phyloP scores from a whole-genome alignment of 2,113 vertebrate genomes.

The Tyto alba region DNA sequence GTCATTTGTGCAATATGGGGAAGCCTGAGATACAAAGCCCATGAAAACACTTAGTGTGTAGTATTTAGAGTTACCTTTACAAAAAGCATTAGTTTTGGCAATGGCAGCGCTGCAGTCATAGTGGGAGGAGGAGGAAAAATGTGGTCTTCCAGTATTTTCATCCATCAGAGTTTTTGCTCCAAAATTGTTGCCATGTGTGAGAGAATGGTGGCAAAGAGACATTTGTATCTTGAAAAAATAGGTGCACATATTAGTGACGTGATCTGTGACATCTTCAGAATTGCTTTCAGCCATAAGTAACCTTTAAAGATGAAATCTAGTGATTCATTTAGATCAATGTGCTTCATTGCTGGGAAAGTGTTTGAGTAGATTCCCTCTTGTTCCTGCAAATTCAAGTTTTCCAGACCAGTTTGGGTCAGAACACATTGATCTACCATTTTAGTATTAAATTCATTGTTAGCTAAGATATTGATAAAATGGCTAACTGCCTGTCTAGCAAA shows the following conservation, averaged over 20 bases:
- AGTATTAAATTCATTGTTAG: neutral
- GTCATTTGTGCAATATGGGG: neutral
- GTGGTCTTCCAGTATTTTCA: neutral
- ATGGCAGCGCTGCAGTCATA: neutral
- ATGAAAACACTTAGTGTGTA: neutral
- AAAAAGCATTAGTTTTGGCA: neutral
- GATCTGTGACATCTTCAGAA: neutral
- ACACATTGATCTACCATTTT: neutral
- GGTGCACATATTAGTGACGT: neutral
- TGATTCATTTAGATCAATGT: neutral
- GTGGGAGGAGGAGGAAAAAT: neutral
- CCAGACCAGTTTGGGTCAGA: neutral
- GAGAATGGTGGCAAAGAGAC: neutral
- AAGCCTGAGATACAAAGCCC: neutral
- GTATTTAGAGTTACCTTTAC: neutral
- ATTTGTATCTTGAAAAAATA: neutral
- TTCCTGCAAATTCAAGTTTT: neutral
- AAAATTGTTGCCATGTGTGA: neutral
- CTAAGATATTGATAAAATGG: neutral
- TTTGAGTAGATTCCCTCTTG: neutral
- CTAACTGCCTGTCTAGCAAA: neutral
- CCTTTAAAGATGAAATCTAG: conserved; percentile 37
- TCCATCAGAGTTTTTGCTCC: neutral
- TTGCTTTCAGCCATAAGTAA: neutral
- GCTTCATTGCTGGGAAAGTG: neutral